Evolutionary conservation across 2,113 vertebrate genomes (phyloP).

Genomic region (Diadophis punctatus): DNA sequence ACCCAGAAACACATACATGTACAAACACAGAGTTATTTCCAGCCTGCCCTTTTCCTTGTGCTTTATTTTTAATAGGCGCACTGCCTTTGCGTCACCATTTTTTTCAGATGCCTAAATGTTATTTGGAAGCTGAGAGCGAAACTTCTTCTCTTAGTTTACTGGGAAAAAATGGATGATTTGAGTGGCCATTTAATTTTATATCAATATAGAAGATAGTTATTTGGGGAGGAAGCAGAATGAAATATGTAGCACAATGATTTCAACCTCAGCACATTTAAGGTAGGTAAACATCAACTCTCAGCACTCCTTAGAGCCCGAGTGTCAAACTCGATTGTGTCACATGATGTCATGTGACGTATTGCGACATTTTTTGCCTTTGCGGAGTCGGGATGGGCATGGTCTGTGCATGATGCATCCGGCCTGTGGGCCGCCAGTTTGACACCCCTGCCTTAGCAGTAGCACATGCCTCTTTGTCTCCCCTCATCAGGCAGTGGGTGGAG

Average conservation of each 20-base stretch:
- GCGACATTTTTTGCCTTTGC: too few species aligned
- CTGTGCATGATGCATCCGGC: too few species aligned
- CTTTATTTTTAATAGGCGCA: neutral
- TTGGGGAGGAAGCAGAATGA: neutral
- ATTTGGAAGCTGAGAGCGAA: neutral
- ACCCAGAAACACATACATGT: neutral
- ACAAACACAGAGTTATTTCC: neutral
- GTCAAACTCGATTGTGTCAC: too few species aligned
- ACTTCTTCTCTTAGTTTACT: neutral
- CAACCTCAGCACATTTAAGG: neutral
- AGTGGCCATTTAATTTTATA: neutral
- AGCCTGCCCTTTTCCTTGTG: neutral
- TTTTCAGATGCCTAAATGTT: neutral
- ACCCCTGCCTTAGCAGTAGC: neutral
- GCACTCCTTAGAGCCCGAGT: neutral
- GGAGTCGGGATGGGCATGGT: too few species aligned
- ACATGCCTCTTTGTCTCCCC: neutral
- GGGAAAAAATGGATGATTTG: neutral
- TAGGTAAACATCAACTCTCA: neutral
- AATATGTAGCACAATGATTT: neutral
- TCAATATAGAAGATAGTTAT: neutral
- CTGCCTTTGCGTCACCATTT: neutral
- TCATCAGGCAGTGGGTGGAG: neutral
- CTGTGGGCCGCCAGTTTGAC: too few species aligned
- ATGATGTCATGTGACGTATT: too few species aligned